Evolutionary conservation across 2,888 invertebrate genomes (phyloP), one percentile per base, ranked within the genome.

Genomic region (Xylota segnis): DNA sequence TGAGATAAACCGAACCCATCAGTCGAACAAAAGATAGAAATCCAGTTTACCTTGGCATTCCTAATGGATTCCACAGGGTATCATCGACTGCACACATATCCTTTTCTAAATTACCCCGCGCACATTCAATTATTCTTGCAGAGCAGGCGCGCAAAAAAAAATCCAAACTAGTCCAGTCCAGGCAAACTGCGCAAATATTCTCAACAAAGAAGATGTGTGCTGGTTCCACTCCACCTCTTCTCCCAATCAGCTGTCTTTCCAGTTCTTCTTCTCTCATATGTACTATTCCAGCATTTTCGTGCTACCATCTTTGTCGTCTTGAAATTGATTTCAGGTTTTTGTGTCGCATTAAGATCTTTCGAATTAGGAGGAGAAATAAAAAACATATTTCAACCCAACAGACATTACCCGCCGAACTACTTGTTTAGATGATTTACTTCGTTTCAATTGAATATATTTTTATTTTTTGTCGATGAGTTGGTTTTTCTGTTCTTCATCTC

Each of bases 301-400:
- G 5, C 32, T 5, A 29, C 61, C 59, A 52, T 61, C 52, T 77
- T 61, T 47, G 58, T 68, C 59, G 37, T 76, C 68, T 66, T 18
- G 68, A 68, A 59, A 68, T 70, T 43, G 59, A 47, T 61, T 76
- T 77, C 76, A 77, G 76, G 68, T 77, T 77, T 68, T 68, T 68
- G 7, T 58, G 58, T 68, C 59, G 68, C 59, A 72, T 50, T 47
- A 50, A 71, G 14, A 18, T 59, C 74, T 54, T 34, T 9, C 18
- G 16, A 32, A 58, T 74, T 74, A 63, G 63, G 34, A 34, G 14
- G 4, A 34, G n/a, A 23, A 9, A 14, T n/a, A 52, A 52, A 23
- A 66, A 52, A 52, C 43, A 32, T 32, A 5, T 23, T n/a, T 40
- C 40, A n/a, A 40, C 12, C 2, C 12, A 5, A 23, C 50, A 50